A percentile compares a stretch with the other conserved stretches of the same genome.
These are phyloP conservation scores for Melieria omissa DNA, from an alignment of 2,888 invertebrate species.

Conservation along the genomic window DNA sequence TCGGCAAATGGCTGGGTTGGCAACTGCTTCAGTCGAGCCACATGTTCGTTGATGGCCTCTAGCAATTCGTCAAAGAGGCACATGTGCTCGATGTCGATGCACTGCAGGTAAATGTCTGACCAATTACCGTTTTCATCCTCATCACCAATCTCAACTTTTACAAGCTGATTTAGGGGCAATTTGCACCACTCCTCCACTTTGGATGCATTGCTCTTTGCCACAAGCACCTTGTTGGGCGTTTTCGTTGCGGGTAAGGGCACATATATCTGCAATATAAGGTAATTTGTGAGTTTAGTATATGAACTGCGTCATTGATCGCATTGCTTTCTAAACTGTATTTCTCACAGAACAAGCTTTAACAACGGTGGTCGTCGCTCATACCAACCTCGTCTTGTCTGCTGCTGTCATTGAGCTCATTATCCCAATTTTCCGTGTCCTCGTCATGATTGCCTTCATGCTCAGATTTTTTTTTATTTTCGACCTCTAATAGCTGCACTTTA, in stretches of 20 bases:
- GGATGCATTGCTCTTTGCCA: slow-evolving; percentile 1
- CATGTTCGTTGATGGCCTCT: slow-evolving; percentile 35
- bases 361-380: not conserved
- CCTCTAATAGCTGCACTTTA: not conserved
- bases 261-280: slow-evolving; percentile 36
- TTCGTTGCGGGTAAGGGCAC: slow-evolving; percentile 30
- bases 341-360: not conserved
- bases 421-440: slow-evolving; percentile 44
- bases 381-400: slow-evolving; percentile 27
- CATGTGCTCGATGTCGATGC: slow-evolving; percentile 39
- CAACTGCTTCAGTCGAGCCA: slow-evolving; percentile 32
- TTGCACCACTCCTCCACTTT: slow-evolving; percentile 41
- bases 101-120: slow-evolving; percentile 47
- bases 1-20: slow-evolving; percentile 32
- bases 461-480: not conserved
- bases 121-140: slow-evolving; percentile 47
- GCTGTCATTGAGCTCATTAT: slow-evolving; percentile 30
- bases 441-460: not conserved
- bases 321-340: too few species aligned
- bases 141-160: slow-evolving; percentile 48
- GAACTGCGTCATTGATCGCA: too few species aligned
- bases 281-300: slow-evolving; percentile 5
- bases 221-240: not conserved
- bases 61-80: slow-evolving; percentile 41
- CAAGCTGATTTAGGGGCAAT: slow-evolving; percentile 41